Conservation (phyloP, 1,140 invertebrate genomes). For the Drosophila miranda region DNA sequence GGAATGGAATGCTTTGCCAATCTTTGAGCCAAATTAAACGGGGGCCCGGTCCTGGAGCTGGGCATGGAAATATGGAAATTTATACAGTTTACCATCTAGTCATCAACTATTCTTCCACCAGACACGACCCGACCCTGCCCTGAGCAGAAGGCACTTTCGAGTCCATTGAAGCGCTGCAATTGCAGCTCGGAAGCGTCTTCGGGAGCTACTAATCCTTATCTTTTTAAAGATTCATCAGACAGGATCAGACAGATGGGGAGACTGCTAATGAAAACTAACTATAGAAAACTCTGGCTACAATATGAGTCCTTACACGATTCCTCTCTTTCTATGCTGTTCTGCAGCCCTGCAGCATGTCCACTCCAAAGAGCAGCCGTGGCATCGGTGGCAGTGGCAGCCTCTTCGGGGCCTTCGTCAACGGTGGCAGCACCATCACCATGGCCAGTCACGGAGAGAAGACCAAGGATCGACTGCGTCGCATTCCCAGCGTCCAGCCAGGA, state of each 20-base stretch:
- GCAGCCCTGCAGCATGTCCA: slow-evolving; percentile 83
- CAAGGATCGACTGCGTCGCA: slow-evolving; percentile 87
- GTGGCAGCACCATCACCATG: slow-evolving; percentile 68
- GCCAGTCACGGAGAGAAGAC: slow-evolving; percentile 70
- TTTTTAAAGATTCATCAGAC: too few species aligned
- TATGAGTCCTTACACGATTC: neutral
- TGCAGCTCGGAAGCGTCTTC: too few species aligned
- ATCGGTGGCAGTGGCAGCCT: slow-evolving; percentile 82
- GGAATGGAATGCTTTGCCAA: neutral
- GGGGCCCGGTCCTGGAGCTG: neutral
- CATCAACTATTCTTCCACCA: slow-evolving; percentile 6
- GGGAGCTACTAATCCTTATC: too few species aligned
- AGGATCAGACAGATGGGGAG: too few species aligned
- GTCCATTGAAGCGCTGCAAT: slow-evolving; percentile 5
- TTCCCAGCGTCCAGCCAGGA: slow-evolving; percentile 86
- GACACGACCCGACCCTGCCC: slow-evolving; percentile 1
- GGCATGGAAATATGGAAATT: slow-evolving; percentile 47
- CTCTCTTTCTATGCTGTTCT: neutral
- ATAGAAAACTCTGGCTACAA: too few species aligned
- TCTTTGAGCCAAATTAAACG: slow-evolving; percentile 43
- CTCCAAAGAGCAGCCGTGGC: slow-evolving; percentile 76
- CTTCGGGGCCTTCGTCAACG: slow-evolving; percentile 61
- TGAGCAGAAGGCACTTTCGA: slow-evolving; percentile 15
- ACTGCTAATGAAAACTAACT: neutral
- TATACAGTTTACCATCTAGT: slow-evolving; percentile 36